Evolutionary conservation across 1,140 invertebrate genomes (phyloP), one percentile per base, ranked within the genome.

Genomic region (Caerostris extrusa): DNA sequence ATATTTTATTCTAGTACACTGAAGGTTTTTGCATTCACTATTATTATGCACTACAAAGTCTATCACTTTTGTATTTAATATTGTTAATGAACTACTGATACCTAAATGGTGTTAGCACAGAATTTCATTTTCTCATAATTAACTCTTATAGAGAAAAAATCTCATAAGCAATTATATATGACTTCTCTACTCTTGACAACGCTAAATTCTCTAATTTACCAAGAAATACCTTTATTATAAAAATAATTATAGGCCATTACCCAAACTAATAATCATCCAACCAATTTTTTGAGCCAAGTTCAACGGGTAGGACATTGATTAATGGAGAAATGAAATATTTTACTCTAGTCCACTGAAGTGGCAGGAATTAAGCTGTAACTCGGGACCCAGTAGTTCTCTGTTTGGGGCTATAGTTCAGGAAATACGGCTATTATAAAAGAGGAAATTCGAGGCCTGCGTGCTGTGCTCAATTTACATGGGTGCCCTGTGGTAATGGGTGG

Each of bases 381-480:
- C 8, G 56, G 82, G 17, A 8, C 55, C 57, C n/a, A 50, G 82
- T 85, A 34, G 55, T 57, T 85, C 57, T 85, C 82, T 55, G 57
- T 57, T 85, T 85, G 19, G 19, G 82, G 7, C 8, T 34, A n/a
- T 57, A 19, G 17, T 85, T 85, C 82, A 85, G 82, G 82, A 85
- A 85, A 85, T 58, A 85, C 82, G 57, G 82, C 57, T 85, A 85
- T 85, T 85, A 85, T 77, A 85, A 19, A 57, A 58, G 82, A 85
- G 55, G 82, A 58, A 85, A 85, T 57, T 56, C 19, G 82, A 56
- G 17, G 82, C 82, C 34, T 85, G 82, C 82, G 82, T 85, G 82
- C 57, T 17, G 57, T 17, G 82, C 19, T 85, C 56, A 56, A 85
- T 85, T 85, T 85, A 85, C 82, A 85, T 56, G 82, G n/a, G 55